These are phyloP conservation scores for Copidosoma aretas DNA, from an alignment of 2,888 invertebrate species.

Conservation along the genomic window DNA sequence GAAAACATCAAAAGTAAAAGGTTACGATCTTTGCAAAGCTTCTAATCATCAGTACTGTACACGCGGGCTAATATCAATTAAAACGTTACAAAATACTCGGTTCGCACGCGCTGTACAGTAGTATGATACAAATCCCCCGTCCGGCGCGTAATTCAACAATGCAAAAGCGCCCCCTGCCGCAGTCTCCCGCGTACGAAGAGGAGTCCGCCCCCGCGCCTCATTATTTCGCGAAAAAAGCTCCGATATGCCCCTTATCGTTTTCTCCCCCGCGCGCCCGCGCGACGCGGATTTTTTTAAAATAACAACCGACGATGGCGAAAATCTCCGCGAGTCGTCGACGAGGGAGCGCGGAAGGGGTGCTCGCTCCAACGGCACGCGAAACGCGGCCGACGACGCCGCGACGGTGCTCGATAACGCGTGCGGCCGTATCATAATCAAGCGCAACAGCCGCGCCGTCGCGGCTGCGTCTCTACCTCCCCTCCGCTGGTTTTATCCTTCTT, in stretches of 20 bases:
- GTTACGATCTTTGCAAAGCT: too few relatives aligned
- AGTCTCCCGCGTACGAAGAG: background rate
- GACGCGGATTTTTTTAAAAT: background rate
- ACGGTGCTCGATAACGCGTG: conserved; percentile 9
- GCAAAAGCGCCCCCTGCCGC: background rate
- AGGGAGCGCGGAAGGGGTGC: background rate
- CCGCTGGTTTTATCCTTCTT: background rate
- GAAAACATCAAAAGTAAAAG: too few relatives aligned
- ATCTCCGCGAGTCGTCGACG: background rate
- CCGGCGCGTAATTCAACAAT: background rate
- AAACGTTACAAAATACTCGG: too few relatives aligned
- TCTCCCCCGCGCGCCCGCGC: background rate
- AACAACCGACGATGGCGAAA: background rate
- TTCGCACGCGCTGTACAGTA: too few relatives aligned
- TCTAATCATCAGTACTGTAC: too few relatives aligned
- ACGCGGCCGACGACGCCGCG: background rate
- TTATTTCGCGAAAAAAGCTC: conserved; percentile 9
- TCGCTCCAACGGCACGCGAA: conserved; percentile 13
- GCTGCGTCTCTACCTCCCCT: background rate
- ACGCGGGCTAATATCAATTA: too few relatives aligned
- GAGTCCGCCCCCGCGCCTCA: background rate
- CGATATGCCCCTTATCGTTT: too few relatives aligned
- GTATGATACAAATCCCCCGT: background rate
- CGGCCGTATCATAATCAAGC: conserved; percentile 18
- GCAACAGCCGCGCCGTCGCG: background rate